Conservation (phyloP, 1,140 invertebrate genomes). For the Kradibia gibbosae region DNA sequence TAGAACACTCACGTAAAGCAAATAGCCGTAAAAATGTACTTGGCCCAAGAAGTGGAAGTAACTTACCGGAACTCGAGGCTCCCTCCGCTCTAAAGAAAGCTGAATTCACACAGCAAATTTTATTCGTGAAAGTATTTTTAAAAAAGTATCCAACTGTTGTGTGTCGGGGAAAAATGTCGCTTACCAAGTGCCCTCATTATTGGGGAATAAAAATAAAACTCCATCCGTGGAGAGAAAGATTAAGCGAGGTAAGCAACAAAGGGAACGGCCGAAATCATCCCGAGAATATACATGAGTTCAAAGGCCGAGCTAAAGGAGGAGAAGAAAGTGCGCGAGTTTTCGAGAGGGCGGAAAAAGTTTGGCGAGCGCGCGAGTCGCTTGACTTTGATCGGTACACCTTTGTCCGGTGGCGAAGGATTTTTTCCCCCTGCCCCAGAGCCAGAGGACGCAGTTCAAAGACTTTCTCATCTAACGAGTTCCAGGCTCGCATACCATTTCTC, state of each 20-base stretch:
- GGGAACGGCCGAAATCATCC: slow-evolving; percentile 14
- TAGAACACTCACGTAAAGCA: neutral
- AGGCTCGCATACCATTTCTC: neutral
- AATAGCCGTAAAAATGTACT: slow-evolving; percentile 13
- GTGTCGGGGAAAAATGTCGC: neutral
- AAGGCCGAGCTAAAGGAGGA: neutral
- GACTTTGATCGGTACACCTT: slow-evolving; percentile 46
- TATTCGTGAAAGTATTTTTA: neutral
- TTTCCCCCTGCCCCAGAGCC: slow-evolving; percentile 2
- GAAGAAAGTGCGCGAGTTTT: slow-evolving; percentile 6
- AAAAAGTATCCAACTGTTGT: neutral
- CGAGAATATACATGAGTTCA: slow-evolving; percentile 43
- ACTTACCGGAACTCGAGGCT: neutral
- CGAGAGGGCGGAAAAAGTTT: slow-evolving; percentile 28
- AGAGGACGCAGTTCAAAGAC: slow-evolving; percentile 46
- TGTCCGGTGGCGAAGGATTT: slow-evolving; percentile 51
- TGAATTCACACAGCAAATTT: neutral
- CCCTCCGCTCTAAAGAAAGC: neutral
- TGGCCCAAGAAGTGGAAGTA: neutral
- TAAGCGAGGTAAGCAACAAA: neutral
- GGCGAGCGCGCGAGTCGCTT: neutral
- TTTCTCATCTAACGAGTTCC: slow-evolving; percentile 47
- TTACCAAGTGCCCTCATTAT: slow-evolving; percentile 23
- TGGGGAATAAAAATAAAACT: neutral
- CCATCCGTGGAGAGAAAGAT: neutral